A percentile compares a stretch with the other conserved stretches of the same genome.
phyloP scores from a whole-genome alignment of 2,113 vertebrate genomes.

The Choloepus hoffmanni region DNA sequence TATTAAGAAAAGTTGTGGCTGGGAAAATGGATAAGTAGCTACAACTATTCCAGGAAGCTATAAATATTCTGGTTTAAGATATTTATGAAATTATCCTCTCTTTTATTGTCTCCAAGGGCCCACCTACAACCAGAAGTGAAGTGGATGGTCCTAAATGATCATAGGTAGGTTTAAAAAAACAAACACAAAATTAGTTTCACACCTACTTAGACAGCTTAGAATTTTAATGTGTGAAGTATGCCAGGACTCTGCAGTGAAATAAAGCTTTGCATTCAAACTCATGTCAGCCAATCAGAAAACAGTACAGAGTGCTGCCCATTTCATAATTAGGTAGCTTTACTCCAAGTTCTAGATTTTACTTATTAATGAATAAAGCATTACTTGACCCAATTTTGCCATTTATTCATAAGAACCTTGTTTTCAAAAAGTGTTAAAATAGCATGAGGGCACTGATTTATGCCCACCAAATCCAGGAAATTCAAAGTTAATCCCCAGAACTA shows the following conservation, averaged over 20 bases:
- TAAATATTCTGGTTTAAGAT: conserved; percentile 87
- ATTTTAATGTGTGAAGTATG: conserved; percentile 90
- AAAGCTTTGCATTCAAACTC: conserved; percentile 88
- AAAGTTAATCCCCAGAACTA: conserved; percentile 74
- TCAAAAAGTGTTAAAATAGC: conserved; percentile 72
- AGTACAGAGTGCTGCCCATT: conserved; percentile 84
- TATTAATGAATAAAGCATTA: conserved; percentile 77
- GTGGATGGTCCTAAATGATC: conserved; percentile 89
- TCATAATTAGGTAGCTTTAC: conserved; percentile 81
- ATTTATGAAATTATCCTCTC: conserved; percentile 87
- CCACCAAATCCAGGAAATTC: conserved; percentile 71
- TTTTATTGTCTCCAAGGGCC: conserved; percentile 89
- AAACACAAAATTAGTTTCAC: conserved; percentile 90
- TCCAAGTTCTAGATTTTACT: conserved; percentile 80
- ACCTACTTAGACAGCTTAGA: conserved; percentile 91
- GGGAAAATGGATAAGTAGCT: conserved; percentile 89
- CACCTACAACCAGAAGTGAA: conserved; percentile 86
- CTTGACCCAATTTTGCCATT: conserved; percentile 76
- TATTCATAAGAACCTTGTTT: conserved; percentile 76
- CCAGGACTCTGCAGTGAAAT: conserved; percentile 88
- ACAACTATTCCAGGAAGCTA: conserved; percentile 87
- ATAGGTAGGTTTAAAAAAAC: conserved; percentile 89
- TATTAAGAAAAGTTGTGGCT: conserved; percentile 89
- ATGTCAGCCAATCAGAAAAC: conserved; percentile 85
- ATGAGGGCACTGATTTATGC: conserved; percentile 72